Evolutionary conservation across 1,140 invertebrate genomes (phyloP).

Genomic region (Radopholus similis): DNA sequence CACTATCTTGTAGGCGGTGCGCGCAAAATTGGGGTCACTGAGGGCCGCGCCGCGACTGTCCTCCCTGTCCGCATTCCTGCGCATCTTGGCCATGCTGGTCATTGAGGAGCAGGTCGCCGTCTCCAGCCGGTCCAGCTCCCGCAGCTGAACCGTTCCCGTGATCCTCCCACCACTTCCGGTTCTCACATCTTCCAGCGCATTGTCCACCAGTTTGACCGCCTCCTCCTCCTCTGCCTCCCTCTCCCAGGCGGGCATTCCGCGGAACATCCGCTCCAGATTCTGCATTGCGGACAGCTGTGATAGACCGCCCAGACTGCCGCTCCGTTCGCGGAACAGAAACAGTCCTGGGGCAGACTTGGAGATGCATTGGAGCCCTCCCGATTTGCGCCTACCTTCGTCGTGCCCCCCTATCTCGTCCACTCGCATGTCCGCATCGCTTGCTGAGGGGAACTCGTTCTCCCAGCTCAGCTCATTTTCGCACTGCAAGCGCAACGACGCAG

Average conservation of each 20-base stretch:
- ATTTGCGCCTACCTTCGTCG: neutral
- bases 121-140: constrained; percentile 10
- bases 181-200: constrained; percentile 5
- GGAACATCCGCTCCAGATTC: constrained; percentile 17
- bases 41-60: neutral
- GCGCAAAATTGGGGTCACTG: neutral
- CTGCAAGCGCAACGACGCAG: neutral
- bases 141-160: neutral
- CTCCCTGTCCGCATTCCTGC: neutral
- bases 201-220: neutral
- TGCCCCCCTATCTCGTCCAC: neutral
- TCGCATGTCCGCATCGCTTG: neutral
- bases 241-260: neutral
- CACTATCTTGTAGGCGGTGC: constrained; percentile 11
- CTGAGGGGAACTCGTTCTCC: constrained; percentile 12
- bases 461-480: constrained; percentile 11
- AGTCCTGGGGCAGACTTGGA: constrained; percentile 16
- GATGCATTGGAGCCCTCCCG: neutral
- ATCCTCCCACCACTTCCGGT: neutral
- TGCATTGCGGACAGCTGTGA: constrained; percentile 19
- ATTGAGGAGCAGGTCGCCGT: neutral
- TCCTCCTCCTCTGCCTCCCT: neutral
- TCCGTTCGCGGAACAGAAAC: constrained; percentile 10
- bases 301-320: constrained; percentile 3
- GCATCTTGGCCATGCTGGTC: neutral